Base-by-base conservation (phyloP, 2,888 invertebrate species). In the Tinea semifulvella region DNA sequence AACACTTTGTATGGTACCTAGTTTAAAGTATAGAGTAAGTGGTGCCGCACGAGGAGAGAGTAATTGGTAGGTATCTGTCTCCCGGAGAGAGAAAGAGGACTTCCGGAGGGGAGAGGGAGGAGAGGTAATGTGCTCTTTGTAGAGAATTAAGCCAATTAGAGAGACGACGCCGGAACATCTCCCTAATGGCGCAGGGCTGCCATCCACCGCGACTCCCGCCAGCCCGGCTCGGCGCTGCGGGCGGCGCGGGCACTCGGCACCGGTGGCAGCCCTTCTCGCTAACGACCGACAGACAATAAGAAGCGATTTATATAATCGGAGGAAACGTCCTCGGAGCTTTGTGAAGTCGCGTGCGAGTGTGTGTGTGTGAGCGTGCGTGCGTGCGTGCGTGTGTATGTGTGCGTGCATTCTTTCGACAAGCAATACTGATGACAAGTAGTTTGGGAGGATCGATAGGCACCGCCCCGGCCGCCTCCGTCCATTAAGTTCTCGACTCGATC, bases 101-200 rank as follows among this genome's bases (percentile, higher is more conserved):
- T n/a, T n/a, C n/a, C n/a, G n/a, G n/a, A n/a, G n/a, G n/a, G n/a
- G n/a, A n/a, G n/a, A n/a, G n/a, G 14, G 31, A 11, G 31, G 31
- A 8, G 31, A 31, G 13, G 11, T 31, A 31, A 31, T 31, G 31
- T 14, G 31, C 31, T 13, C 31, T 31, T 31, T 31, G 31, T 31
- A 11, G 31, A 11, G 31, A 31, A 31, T 31, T 31, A 31, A 31
- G 31, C 31, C 31, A 31, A 31, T 31, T 31, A 14, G 31, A 3
- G 11, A 31, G 31, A 31, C 31, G 31, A 31, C 31, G 31, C 31
- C 31, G 31, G 31, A 31, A 31, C 31, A 31, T 31, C 31, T 14
- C n/a, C 11, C 31, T 31, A 31, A 31, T 31, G 31, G 31, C 2
- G 31, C 27, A 10, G 31, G 13, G 31, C 31, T 14, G 13, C 31